Evolutionary conservation across 2,113 vertebrate genomes (phyloP).

Genomic region (Chionodraco myersi): DNA sequence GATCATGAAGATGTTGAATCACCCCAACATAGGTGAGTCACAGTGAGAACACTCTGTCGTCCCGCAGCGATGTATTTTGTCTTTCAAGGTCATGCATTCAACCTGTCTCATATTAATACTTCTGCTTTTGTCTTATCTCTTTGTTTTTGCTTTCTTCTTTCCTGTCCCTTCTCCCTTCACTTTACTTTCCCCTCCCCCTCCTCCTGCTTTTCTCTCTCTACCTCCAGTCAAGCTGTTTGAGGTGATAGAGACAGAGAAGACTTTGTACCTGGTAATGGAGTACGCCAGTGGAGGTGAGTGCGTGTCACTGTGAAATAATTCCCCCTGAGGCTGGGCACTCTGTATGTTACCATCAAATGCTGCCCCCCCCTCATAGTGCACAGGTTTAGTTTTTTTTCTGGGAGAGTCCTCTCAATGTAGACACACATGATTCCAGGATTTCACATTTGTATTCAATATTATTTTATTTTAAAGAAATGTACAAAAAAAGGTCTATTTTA

Average conservation of each 20-base stretch:
- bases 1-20: conserved; percentile 97
- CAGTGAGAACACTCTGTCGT: conserved; percentile 1
- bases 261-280: conserved; percentile 95
- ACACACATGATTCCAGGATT: too few relatives aligned
- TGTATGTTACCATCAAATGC: conserved; percentile 9
- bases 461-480: too few relatives aligned
- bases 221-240: conserved; percentile 94
- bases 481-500: too few relatives aligned
- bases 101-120: conserved; percentile 8
- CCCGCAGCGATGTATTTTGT: neutral
- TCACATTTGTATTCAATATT: too few relatives aligned
- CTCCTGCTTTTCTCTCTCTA: conserved; percentile 18
- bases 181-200: neutral
- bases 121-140: neutral
- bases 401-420: too few relatives aligned
- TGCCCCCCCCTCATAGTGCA: neutral
- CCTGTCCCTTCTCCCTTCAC: neutral
- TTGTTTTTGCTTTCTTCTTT: conserved; percentile 5
- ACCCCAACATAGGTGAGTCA: conserved; percentile 95
- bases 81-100: conserved; percentile 15
- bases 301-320: conserved; percentile 43
- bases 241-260: conserved; percentile 97
- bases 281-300: conserved; percentile 93
- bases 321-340: conserved; percentile 33
- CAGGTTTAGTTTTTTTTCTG: neutral